phyloP scores from a whole-genome alignment of 2,797 vertebrate genomes.

The Propithecus perrieri region DNA sequence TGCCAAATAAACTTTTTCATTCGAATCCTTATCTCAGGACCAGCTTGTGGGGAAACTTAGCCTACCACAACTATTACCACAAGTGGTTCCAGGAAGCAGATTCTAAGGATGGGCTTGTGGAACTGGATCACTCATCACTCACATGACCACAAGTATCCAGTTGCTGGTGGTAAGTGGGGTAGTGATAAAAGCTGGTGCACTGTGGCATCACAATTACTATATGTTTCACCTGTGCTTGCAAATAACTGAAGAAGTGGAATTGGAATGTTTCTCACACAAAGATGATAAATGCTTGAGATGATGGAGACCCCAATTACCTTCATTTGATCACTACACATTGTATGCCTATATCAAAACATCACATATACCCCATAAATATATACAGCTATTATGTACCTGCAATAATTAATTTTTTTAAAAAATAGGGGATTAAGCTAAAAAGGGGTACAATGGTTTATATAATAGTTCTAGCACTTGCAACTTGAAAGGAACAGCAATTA shows the following conservation, averaged over 20 bases:
- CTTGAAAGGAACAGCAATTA: background rate
- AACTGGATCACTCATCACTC: background rate
- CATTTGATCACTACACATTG: background rate
- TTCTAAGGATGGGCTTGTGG: background rate
- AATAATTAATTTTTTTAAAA: background rate
- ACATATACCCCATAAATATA: background rate
- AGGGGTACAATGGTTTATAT: background rate
- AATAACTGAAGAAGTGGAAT: background rate
- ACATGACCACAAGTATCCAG: background rate
- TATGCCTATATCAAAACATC: background rate
- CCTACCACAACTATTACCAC: background rate
- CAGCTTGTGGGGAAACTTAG: background rate
- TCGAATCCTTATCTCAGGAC: background rate
- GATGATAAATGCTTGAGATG: background rate
- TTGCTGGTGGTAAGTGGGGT: background rate
- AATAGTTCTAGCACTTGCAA: background rate
- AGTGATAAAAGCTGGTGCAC: background rate
- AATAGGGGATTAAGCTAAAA: background rate
- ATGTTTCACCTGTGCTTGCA: background rate
- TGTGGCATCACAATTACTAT: background rate
- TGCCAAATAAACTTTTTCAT: background rate
- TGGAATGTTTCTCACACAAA: background rate
- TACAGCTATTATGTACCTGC: background rate
- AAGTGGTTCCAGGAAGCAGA: background rate
- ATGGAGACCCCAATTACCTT: background rate